Base-by-base conservation (phyloP, 2,113 vertebrate species). In the Rhea pennata region DNA sequence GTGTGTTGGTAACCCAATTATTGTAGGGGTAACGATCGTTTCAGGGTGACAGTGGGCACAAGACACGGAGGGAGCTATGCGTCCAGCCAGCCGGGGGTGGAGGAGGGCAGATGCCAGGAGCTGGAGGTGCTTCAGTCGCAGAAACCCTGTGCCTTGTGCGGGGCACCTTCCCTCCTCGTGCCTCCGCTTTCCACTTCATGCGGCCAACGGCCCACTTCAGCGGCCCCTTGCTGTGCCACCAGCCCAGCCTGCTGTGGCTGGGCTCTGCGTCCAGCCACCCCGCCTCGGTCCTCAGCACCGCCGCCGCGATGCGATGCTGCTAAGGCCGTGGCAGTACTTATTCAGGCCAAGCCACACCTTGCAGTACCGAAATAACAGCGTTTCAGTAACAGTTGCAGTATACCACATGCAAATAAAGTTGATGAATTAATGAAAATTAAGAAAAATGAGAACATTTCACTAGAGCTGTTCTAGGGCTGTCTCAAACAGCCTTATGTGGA, bases 391-490 rank as follows among this genome's bases (percentile, higher is more conserved):
- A 91, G n/a, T 58, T 97, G 29, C 56, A 19, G 29, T 62, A 17
- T 76, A 36, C 58, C 58, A 24, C 17, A 29, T 6, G 44, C 22
- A 36, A 88, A 10, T 27, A 31, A 80, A 80, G 50, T 50, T 31
- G 84, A 74, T 0, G 1, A 89, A 17, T 42, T 66, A 73, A 90
- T 29, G 44, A 76, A 94, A 94, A 88, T 90, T 53, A 93, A 85
- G 84, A 90, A 93, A 87, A 93, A 95, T 62, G 12, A 92, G 12
- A 4, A 3, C 19, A 36, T 77, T 95, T 88, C 33, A 54, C 50
- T 50, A 1, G 7, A 31, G 40, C 36, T 73, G 54, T 36, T 88
- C 29, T 51, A 83, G 75, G 40, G 74, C n/a, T 0, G 0, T 62
- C 82, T 88, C 50, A 76, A 85, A 76, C 14, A 92, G 77, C 74